A percentile compares a stretch with the other conserved stretches of the same genome.
Evolutionary conservation across 2,888 invertebrate genomes (phyloP).

Genomic region (Clusia tigrina): DNA sequence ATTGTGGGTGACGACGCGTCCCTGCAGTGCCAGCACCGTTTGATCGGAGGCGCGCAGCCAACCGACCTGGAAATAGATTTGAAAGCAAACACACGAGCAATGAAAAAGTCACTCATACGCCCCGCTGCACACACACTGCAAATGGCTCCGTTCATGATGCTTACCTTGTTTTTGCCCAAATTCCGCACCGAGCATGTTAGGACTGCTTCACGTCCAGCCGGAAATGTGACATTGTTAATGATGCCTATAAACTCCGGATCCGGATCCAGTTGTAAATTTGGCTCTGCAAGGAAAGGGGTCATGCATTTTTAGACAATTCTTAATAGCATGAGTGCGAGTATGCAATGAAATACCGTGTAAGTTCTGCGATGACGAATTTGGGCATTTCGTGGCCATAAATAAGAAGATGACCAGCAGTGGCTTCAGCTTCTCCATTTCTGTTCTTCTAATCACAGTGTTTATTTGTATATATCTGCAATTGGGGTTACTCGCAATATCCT

Average conservation of each 20-base stretch:
- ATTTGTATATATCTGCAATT: not conserved
- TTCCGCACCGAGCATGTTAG: slow-evolving; percentile 63
- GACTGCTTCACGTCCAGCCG: slow-evolving; percentile 64
- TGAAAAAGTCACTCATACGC: not conserved
- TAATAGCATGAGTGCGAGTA: not conserved
- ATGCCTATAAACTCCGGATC: slow-evolving; percentile 64
- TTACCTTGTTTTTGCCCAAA: slow-evolving; percentile 64
- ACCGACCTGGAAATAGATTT: slow-evolving; percentile 73
- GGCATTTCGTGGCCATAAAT: slow-evolving; percentile 55
- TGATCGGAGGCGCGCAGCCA: slow-evolving; percentile 91
- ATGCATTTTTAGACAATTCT: not conserved
- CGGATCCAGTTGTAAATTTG: slow-evolving; percentile 60
- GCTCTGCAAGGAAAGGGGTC: no score
- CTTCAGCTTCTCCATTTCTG: slow-evolving; percentile 48
- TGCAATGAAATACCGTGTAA: slow-evolving; percentile 62
- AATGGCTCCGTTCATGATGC: slow-evolving; percentile 16
- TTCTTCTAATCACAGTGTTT: slow-evolving; percentile 13
- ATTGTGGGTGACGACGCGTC: slow-evolving; percentile 84
- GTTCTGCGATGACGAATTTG: slow-evolving; percentile 54
- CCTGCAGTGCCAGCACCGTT: slow-evolving; percentile 86
- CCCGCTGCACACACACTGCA: not conserved
- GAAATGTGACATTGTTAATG: slow-evolving; percentile 64
- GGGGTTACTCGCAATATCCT: not conserved
- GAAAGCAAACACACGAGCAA: not conserved
- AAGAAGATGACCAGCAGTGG: slow-evolving; percentile 50